Percentiles rank a stretch among this genome's conserved stretches.
phyloP scores from a whole-genome alignment of 2,888 invertebrate genomes.

The Cacoxenus indagator region DNA sequence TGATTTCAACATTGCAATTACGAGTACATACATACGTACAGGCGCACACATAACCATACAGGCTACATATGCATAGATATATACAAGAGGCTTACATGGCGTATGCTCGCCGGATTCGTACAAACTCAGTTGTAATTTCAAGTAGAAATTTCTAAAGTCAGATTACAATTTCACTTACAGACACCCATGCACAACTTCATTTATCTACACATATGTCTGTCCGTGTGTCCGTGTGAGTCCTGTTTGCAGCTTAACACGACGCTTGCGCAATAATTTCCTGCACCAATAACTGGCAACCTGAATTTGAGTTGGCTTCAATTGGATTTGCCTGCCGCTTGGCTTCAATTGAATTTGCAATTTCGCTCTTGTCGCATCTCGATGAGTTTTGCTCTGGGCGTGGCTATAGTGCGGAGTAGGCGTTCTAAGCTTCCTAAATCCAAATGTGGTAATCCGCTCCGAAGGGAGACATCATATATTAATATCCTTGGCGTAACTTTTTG shows the following conservation, averaged over 20 bases:
- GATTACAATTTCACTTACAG: not conserved
- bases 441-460: no score
- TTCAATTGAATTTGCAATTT: slow-evolving; percentile 1
- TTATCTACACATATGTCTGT: slow-evolving; percentile 16
- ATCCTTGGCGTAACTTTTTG: slow-evolving; percentile 14
- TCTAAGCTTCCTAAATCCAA: slow-evolving; percentile 1
- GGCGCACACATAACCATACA: slow-evolving; percentile 4
- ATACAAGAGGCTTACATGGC: not conserved
- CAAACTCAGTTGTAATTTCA: slow-evolving; percentile 36
- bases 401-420: not conserved
- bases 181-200: not conserved
- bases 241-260: slow-evolving; percentile 53
- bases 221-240: slow-evolving; percentile 46
- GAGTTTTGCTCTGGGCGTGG: no score
- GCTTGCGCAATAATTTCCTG: slow-evolving; percentile 58
- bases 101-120: slow-evolving; percentile 1
- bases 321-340: not conserved
- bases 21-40: slow-evolving; percentile 27
- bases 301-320: not conserved
- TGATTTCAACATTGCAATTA: slow-evolving; percentile 48
- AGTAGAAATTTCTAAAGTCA: slow-evolving; percentile 46
- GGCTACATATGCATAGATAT: slow-evolving; percentile 19
- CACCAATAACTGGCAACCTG: slow-evolving; percentile 30
- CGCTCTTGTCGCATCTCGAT: no score
- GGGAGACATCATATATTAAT: slow-evolving; percentile 25